Evolutionary conservation across 2,797 vertebrate genomes (phyloP).

Genomic region (Urocyon cinereoargenteus): DNA sequence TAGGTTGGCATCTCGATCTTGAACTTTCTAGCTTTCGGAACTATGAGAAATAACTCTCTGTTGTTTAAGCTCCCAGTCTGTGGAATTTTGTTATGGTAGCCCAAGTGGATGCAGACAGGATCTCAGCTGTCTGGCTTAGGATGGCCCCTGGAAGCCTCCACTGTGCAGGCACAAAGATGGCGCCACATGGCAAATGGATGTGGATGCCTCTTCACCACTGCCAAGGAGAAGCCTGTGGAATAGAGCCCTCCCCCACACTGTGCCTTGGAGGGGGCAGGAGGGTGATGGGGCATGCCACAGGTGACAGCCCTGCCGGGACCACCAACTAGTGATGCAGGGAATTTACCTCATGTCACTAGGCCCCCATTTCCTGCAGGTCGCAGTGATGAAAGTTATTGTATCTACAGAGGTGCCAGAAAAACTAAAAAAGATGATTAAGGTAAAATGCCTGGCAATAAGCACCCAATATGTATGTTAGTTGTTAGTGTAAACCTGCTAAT

Average conservation of each 20-base stretch:
- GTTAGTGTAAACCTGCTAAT: neutral
- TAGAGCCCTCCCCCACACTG: neutral
- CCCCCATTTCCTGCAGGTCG: neutral
- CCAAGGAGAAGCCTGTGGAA: neutral
- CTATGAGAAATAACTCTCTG: neutral
- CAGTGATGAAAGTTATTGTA: neutral
- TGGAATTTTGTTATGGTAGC: no score
- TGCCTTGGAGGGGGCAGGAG: neutral
- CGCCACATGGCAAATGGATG: accelerated
- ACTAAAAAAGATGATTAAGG: neutral
- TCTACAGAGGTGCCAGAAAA: neutral
- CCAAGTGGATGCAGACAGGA: accelerated
- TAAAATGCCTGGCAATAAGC: no score
- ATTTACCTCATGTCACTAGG: neutral
- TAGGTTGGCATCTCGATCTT: no score
- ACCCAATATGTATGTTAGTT: accelerated
- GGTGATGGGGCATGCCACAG: accelerated
- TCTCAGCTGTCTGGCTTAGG: neutral
- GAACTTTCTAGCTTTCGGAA: neutral
- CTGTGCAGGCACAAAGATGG: neutral
- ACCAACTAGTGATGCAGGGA: neutral
- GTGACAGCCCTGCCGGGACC: neutral
- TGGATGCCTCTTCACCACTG: neutral
- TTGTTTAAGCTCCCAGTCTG: neutral
- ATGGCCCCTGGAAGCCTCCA: neutral